A percentile compares a stretch with the other conserved stretches of the same genome.
Conservation (phyloP, 1,140 invertebrate genomes). For the Cydia fagiglandana region DNA sequence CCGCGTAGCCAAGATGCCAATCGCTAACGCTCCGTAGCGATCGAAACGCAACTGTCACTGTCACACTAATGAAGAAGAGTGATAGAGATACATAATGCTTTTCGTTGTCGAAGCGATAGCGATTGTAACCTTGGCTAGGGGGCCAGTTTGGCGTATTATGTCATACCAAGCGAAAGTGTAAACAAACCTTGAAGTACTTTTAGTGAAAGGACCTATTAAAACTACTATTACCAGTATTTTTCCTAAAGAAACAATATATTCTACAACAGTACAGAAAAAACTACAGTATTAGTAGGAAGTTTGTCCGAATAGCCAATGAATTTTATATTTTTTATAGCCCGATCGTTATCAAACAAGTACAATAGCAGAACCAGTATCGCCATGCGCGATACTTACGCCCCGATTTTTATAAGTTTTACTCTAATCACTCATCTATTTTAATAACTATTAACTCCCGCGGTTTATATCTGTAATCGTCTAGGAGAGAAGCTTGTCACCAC, state of each 20-base stretch:
- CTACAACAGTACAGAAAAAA: not conserved
- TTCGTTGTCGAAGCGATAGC: too few relatives aligned
- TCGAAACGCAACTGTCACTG: too few relatives aligned
- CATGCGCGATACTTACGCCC: conserved; percentile 12
- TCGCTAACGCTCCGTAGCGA: too few relatives aligned
- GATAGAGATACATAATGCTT: too few relatives aligned
- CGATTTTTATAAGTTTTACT: not conserved
- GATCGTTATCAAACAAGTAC: not conserved
- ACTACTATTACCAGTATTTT: not conserved
- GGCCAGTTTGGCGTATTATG: conserved; percentile 20
- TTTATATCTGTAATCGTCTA: conserved; percentile 26
- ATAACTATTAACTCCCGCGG: not conserved
- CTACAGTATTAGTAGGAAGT: not conserved
- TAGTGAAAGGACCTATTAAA: conserved; percentile 21
- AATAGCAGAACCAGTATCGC: not conserved
- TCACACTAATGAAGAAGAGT: too few relatives aligned
- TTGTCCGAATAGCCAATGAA: not conserved
- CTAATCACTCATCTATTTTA: not conserved
- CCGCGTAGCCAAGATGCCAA: too few relatives aligned
- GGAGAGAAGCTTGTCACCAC: conserved; percentile 52
- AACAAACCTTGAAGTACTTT: conserved; percentile 15
- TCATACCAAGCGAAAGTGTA: conserved; percentile 28
- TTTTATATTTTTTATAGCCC: not conserved
- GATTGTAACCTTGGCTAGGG: too few relatives aligned
- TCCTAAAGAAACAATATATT: too few relatives aligned